Percentiles rank a stretch among this genome's conserved stretches.
These are phyloP conservation scores for Drosophila tsacasi DNA, from an alignment of 1,140 invertebrate species.

Conservation along the genomic window DNA sequence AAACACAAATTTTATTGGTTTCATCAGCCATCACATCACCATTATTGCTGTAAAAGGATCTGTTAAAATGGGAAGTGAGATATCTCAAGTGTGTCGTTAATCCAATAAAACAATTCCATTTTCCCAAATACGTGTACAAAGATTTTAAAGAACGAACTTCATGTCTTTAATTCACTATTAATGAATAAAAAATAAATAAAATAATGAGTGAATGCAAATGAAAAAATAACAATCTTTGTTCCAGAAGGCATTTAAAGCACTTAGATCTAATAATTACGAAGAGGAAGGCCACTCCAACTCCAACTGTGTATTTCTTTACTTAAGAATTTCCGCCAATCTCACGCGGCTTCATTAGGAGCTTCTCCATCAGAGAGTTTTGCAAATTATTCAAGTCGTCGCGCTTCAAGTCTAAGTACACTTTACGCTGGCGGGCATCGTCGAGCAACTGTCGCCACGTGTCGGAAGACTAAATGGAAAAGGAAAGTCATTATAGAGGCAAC, in stretches of 20 bases:
- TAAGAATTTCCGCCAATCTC: background rate
- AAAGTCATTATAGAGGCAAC: no score
- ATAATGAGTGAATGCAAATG: constrained; percentile 10
- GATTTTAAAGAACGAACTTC: constrained; percentile 23
- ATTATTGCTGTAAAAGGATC: no score
- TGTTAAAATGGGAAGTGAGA: no score
- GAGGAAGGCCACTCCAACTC: background rate
- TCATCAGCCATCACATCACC: no score
- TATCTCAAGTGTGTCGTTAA: no score
- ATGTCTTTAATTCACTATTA: constrained; percentile 52
- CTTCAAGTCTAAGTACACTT: constrained; percentile 62
- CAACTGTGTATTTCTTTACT: background rate
- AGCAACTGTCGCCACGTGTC: constrained; percentile 65
- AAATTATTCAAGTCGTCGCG: constrained; percentile 38
- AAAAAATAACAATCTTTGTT: background rate
- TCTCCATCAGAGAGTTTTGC: constrained; percentile 31
- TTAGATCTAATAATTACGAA: background rate
- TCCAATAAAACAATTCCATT: no score
- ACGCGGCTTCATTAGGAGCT: constrained; percentile 40
- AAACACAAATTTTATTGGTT: no score
- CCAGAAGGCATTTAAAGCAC: background rate
- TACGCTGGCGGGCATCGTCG: constrained; percentile 62
- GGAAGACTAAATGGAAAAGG: constrained; percentile 27
- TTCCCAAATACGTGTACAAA: constrained; percentile 24
- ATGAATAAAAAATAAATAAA: constrained; percentile 55